Conservation (phyloP, 1,140 invertebrate genomes). For the Piezodorus guildinii region DNA sequence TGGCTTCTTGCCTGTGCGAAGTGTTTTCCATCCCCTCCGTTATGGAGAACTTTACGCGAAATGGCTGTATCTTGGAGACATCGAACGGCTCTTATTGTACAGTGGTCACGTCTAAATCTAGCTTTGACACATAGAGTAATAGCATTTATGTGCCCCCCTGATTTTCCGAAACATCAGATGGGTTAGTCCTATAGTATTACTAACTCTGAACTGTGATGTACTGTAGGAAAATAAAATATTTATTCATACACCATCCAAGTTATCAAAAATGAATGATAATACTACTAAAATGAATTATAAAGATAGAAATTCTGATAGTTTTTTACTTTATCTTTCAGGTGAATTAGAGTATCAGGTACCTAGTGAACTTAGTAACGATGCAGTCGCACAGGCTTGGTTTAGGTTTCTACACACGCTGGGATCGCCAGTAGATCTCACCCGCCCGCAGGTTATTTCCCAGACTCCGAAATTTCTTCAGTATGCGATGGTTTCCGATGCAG, state of each 20-base stretch:
- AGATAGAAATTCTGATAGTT: too few species aligned
- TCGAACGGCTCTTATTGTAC: conserved; percentile 77
- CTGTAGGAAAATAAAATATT: too few species aligned
- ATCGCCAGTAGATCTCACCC: conserved; percentile 84
- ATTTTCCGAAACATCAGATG: conserved; percentile 75
- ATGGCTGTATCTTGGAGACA: conserved; percentile 88
- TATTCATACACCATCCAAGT: too few species aligned
- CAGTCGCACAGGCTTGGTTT: conserved; percentile 89
- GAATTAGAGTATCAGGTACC: conserved; percentile 80
- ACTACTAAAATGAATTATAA: too few species aligned
- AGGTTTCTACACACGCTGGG: conserved; percentile 83
- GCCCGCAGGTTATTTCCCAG: conserved; percentile 51
- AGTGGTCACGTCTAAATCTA: conserved; percentile 90
- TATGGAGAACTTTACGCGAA: conserved; percentile 92
- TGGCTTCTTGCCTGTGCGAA: conserved; percentile 82
- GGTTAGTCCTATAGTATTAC: conserved; percentile 40
- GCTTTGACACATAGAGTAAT: conserved; percentile 74
- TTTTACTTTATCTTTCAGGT: conserved; percentile 39
- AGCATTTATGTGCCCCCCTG: conserved; percentile 76
- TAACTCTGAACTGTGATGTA: too few species aligned
- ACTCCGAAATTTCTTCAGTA: conserved; percentile 55
- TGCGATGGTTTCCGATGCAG: conserved; percentile 57
- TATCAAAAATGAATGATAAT: too few species aligned
- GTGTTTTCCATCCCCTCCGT: conserved; percentile 81
- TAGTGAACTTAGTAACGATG: conserved; percentile 71